A percentile compares a stretch with the other conserved stretches of the same genome.
phyloP scores from a whole-genome alignment of 1,140 invertebrate genomes.

The Samia ricini region DNA sequence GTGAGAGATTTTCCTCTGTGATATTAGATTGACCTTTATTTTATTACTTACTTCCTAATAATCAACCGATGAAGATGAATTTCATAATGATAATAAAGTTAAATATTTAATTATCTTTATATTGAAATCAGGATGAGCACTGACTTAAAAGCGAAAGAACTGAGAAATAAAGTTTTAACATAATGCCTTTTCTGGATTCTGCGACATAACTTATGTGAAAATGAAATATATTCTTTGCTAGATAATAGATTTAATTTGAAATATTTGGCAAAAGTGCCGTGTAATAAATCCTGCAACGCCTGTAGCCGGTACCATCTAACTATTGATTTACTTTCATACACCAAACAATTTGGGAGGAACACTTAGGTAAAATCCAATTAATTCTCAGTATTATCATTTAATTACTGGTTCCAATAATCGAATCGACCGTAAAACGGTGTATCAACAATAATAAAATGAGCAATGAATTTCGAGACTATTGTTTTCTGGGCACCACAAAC shows the following conservation, averaged over 20 bases:
- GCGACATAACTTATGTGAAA: no score
- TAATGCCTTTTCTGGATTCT: no score
- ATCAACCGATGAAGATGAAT: no score
- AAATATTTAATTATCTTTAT: no score
- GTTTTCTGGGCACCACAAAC: constrained; percentile 76
- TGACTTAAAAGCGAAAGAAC: no score
- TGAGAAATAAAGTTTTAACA: no score
- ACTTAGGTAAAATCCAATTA: constrained; percentile 74
- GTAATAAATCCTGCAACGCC: not conserved
- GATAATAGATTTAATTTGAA: not conserved
- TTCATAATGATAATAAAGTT: no score
- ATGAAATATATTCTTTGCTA: no score
- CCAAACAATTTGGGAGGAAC: constrained; percentile 46
- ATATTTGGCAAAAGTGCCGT: not conserved
- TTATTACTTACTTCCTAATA: no score
- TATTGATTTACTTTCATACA: not conserved
- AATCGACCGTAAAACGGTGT: constrained; percentile 74
- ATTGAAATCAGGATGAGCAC: no score
- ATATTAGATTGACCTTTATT: no score
- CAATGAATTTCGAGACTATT: constrained; percentile 76
- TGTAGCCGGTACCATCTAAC: not conserved
- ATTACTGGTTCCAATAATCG: constrained; percentile 75
- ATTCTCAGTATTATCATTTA: constrained; percentile 76
- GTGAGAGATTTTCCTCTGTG: no score
- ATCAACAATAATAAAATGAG: constrained; percentile 78